Evolutionary conservation across 2,113 vertebrate species (phyloP), one percentile per base, ranked within the genome.

Genomic region (Elachura formosa): DNA sequence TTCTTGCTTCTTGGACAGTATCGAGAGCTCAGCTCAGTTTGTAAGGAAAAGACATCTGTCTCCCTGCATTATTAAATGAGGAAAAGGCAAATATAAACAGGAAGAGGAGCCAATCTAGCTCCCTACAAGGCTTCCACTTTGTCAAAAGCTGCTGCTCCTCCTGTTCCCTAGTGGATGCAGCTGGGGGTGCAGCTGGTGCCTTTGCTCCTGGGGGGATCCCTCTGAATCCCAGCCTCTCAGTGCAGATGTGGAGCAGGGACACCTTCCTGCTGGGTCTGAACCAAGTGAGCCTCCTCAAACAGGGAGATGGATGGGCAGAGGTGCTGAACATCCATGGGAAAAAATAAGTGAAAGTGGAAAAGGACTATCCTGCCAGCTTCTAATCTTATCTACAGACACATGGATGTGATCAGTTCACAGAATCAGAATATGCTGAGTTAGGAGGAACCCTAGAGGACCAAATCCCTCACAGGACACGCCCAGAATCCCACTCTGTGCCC

Each of bases 171-270:
- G 75, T 67, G 91, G 58, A 45, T 82, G 82, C 94, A 96, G 91
- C 95, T 96, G 96, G 3, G 72, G n/a, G 2, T 48, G 17, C 96
- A 92, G 89, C 96, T 96, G 96, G 75, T 76, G 75, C 78, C 46
- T 11, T 45, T 66, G 78, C 17, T 28, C 14, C 61, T 9, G 61
- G 25, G 16, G 34, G 10, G 7, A 48, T 12, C 46, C 83, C 33
- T 28, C 82, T 22, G 33, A 46, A 20, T 33, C 56, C 62, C 82
- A 91, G 52, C 38, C 74, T 84, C 68, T 51, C 67, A 36, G 8
- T 40, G 14, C 38, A 80, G 56, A 94, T 15, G 45, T 11, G 62
- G 92, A 74, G 26, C 33, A 45, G 63, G 10, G 52, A 14, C 23
- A 4, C 11, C n/a, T 36, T 16, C 10, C 84, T 24, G 62, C 55